Conservation (phyloP, 2,888 invertebrate species). For the Schizaphis graminum region DNA sequence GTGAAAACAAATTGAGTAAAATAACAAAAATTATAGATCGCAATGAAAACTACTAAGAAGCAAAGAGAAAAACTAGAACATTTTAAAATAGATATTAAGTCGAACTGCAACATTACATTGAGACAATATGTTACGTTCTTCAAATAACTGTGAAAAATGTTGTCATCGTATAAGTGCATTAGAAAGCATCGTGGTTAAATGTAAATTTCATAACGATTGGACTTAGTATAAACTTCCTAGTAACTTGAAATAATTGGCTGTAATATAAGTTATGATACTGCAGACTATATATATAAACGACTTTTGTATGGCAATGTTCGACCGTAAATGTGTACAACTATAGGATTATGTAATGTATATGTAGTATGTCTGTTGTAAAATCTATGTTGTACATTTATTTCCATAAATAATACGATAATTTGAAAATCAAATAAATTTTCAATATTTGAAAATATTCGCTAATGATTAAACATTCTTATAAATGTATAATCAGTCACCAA, state of each 20-base stretch:
- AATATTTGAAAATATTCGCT: not conserved
- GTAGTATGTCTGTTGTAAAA: not conserved
- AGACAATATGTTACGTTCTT: not conserved
- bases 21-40: not conserved
- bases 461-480: not conserved
- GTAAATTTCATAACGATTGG: not conserved
- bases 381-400: not conserved
- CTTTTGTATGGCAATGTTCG: not conserved
- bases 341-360: not conserved
- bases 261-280: not conserved
- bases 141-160: not conserved
- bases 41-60: not conserved
- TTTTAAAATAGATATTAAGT: not conserved
- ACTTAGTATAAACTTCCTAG: not conserved
- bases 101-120: not conserved
- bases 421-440: conserved; percentile 13
- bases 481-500: not conserved
- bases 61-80: not conserved
- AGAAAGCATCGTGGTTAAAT: not conserved
- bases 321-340: not conserved
- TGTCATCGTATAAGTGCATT: not conserved
- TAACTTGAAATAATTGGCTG: not conserved
- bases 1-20: not conserved
- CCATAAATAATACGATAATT: conserved; percentile 23
- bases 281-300: not conserved